These are phyloP conservation scores for Papilio helenus DNA, from an alignment of 1,140 invertebrate species.

Conservation along the genomic window DNA sequence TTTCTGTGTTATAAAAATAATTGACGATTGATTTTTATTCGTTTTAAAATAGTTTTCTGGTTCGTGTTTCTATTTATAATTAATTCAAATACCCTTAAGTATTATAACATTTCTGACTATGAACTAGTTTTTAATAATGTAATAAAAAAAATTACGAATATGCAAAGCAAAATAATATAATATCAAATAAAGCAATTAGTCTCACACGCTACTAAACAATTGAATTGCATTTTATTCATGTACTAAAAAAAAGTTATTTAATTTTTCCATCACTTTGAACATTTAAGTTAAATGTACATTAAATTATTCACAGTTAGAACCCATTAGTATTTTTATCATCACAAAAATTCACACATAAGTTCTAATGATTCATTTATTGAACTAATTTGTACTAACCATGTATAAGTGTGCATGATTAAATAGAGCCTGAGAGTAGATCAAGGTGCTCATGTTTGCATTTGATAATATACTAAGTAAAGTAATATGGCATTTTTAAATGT, in stretches of 20 bases:
- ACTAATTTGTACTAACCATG: conserved; percentile 15
- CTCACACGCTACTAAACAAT: too few species aligned
- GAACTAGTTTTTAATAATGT: too few species aligned
- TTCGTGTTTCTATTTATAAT: not conserved
- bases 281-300: not conserved
- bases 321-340: not conserved
- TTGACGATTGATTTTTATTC: not conserved
- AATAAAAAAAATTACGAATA: too few species aligned
- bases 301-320: not conserved
- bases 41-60: not conserved
- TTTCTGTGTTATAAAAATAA: not conserved
- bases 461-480: not conserved
- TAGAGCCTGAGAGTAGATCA: conserved; percentile 28
- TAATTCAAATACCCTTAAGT: not conserved
- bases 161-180: too few species aligned
- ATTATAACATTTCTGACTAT: too few species aligned
- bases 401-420: not conserved
- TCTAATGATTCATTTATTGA: conserved; percentile 28
- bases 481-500: not conserved
- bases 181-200: too few species aligned
- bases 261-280: not conserved
- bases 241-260: too few species aligned
- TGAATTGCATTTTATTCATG: too few species aligned
- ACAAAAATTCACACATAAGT: conserved; percentile 14
- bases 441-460: conserved; percentile 23